Evolutionary conservation across 1,140 invertebrate genomes (phyloP).

Genomic region (Teleogryllus occipitalis): DNA sequence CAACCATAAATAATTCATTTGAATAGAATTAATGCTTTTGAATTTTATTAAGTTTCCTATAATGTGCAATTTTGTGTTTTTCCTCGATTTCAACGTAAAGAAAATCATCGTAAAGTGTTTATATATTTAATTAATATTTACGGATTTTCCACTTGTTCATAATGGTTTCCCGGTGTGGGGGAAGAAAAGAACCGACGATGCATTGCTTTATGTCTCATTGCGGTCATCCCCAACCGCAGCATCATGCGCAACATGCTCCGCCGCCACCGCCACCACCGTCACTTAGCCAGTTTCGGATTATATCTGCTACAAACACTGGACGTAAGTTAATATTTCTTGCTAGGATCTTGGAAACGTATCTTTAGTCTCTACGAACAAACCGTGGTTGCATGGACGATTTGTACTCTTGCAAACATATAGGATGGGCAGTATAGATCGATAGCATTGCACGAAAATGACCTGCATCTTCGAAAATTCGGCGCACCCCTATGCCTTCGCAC

Average conservation of each 20-base stretch:
- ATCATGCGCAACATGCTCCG: constrained; percentile 8
- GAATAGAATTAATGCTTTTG: too few species aligned
- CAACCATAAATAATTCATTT: too few species aligned
- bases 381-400: background rate
- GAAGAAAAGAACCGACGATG: constrained; percentile 16
- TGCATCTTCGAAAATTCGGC: background rate
- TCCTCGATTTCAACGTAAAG: too few species aligned
- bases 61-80: too few species aligned
- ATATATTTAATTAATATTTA: too few species aligned
- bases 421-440: background rate
- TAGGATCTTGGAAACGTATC: too few species aligned
- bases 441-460: background rate
- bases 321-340: constrained; percentile 9
- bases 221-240: constrained; percentile 14
- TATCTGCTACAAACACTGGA: constrained; percentile 9
- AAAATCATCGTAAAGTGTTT: too few species aligned
- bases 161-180: constrained; percentile 17
- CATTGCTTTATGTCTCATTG: constrained; percentile 18
- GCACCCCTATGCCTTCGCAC: background rate
- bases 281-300: constrained; percentile 17
- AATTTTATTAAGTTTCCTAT: too few species aligned
- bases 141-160: background rate
- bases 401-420: background rate
- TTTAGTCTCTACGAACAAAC: too few species aligned
- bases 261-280: constrained; percentile 13